phyloP scores from a whole-genome alignment of 2,113 vertebrate species.

The Rhinogobius similis region DNA sequence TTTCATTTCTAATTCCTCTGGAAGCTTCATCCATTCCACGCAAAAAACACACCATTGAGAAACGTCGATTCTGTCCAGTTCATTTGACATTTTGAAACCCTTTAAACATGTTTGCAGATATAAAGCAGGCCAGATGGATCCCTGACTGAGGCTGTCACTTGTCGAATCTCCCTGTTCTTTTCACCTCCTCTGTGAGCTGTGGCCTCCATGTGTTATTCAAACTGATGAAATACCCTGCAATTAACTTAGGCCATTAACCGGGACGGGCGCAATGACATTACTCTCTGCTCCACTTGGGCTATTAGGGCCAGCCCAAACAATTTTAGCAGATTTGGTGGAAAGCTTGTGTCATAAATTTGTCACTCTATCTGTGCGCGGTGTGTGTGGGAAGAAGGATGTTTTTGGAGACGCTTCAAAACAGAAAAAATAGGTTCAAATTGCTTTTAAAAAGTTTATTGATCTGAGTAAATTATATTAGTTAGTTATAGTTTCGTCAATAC shows the following conservation, averaged over 20 bases:
- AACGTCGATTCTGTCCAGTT: not conserved
- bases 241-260: constrained; percentile 71
- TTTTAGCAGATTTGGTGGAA: constrained; percentile 73
- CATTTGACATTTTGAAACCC: not conserved
- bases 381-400: constrained; percentile 39
- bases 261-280: constrained; percentile 64
- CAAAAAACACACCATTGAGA: too few relatives aligned
- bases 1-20: too few relatives aligned
- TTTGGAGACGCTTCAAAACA: constrained; percentile 43
- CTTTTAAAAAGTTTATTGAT: not conserved
- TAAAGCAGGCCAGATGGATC: constrained; percentile 51
- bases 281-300: constrained; percentile 74
- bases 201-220: constrained; percentile 54
- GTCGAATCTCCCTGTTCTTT: constrained; percentile 42
- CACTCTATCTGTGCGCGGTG: constrained; percentile 24
- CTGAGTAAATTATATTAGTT: too few relatives aligned
- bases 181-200: constrained; percentile 36
- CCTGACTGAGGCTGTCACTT: constrained; percentile 44
- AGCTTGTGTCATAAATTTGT: constrained; percentile 63
- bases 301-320: constrained; percentile 67
- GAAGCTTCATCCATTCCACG: too few relatives aligned
- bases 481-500: too few relatives aligned
- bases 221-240: constrained; percentile 68
- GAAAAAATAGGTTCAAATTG: not conserved
- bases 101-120: constrained; percentile 12